These are phyloP conservation scores for Eupithecia centaureata DNA, from an alignment of 2,888 invertebrate genomes.

Conservation along the genomic window DNA sequence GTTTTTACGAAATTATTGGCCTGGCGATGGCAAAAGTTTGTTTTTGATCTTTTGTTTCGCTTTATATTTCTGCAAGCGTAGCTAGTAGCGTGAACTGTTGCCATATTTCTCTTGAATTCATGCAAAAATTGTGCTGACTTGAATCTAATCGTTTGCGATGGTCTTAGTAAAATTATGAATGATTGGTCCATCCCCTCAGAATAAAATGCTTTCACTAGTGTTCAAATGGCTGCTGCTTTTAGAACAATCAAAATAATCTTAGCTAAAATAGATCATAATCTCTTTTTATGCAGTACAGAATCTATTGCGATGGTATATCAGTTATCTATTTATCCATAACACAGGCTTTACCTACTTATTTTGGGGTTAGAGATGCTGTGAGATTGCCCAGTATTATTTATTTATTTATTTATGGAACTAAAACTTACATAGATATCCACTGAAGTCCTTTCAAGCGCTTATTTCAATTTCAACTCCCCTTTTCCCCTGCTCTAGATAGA, in stretches of 20 bases:
- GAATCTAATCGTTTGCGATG: not conserved
- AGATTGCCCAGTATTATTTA: no score
- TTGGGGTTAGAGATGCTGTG: no score
- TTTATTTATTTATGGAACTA: no score
- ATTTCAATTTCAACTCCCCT: no score
- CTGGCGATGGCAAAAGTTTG: not conserved
- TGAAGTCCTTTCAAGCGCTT: no score
- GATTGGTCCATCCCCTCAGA: not conserved
- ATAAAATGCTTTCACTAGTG: not conserved
- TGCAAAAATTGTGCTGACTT: not conserved
- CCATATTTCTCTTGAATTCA: not conserved
- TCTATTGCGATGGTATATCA: no score
- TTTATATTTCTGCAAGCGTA: not conserved
- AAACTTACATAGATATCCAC: no score
- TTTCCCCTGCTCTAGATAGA: no score
- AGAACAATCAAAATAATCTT: not conserved
- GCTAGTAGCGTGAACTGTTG: not conserved
- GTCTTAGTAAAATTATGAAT: not conserved
- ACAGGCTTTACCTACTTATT: no score
- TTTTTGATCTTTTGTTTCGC: slow-evolving; percentile 9
- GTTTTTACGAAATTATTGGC: not conserved
- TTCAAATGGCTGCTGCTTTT: not conserved
- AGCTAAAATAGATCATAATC: not conserved
- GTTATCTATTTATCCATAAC: no score
- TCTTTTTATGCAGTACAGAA: no score